Conservation (phyloP, 2,888 invertebrate species). For the Gasteruption jaculator region DNA sequence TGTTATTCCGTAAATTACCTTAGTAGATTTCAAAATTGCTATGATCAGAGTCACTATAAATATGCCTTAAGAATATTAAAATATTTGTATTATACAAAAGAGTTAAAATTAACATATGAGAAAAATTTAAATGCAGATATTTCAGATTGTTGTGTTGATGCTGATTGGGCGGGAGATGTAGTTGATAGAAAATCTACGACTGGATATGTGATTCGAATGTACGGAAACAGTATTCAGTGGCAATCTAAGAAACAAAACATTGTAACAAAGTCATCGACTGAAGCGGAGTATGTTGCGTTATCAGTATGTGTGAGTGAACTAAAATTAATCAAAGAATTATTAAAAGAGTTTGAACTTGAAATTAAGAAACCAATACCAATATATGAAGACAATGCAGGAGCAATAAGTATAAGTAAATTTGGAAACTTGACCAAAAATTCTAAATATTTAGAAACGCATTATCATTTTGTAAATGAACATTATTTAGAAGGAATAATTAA, state of each 20-base stretch:
- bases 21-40: constrained; percentile 19
- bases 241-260: constrained; percentile 13
- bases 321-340: no score
- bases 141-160: constrained; percentile 18
- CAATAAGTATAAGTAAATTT: no score
- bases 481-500: no score
- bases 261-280: constrained; percentile 18
- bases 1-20: constrained; percentile 19
- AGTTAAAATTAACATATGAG: constrained; percentile 15
- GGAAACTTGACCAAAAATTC: no score
- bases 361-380: no score
- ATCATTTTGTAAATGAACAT: no score
- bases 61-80: constrained; percentile 20
- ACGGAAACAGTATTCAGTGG: constrained; percentile 27
- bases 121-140: constrained; percentile 10
- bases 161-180: constrained; percentile 19
- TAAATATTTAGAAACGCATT: no score
- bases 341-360: no score
- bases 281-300: constrained; percentile 33
- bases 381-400: no score
- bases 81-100: constrained; percentile 18
- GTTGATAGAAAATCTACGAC: constrained; percentile 20
- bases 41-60: constrained; percentile 16
- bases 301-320: constrained; percentile 30
- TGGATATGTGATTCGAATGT: constrained; percentile 39